phyloP scores from a whole-genome alignment of 1,140 invertebrate species.

The Ips typographus region DNA sequence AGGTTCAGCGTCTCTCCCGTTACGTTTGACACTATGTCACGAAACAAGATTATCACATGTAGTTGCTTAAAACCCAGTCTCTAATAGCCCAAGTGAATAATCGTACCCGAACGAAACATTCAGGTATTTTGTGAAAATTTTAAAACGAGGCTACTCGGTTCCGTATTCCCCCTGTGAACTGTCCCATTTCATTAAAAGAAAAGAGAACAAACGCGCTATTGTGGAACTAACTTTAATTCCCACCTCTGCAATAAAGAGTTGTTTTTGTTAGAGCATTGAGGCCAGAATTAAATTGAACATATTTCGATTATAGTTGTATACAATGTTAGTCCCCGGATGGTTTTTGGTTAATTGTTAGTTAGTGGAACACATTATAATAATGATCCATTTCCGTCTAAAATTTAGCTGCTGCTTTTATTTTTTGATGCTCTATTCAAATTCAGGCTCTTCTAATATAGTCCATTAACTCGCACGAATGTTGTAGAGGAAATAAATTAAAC shows the following conservation, averaged over 20 bases:
- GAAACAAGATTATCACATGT: constrained; percentile 19
- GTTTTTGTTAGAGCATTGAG: background rate
- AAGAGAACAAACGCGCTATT: background rate
- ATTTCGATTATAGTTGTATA: background rate
- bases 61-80: constrained; percentile 10
- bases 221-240: constrained; percentile 3
- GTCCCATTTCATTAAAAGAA: background rate
- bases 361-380: no score
- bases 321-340: no score
- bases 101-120: background rate
- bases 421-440: no score
- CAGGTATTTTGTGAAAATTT: background rate
- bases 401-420: no score
- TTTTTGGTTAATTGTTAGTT: no score
- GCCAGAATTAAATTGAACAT: background rate
- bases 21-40: constrained; percentile 61
- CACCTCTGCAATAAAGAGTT: constrained; percentile 4
- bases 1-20: constrained; percentile 76
- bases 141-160: background rate
- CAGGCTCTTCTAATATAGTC: background rate
- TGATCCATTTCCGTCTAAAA: no score
- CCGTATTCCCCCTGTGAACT: background rate
- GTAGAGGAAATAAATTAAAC: background rate
- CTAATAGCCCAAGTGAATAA: background rate
- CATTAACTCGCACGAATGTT: background rate